Evolutionary conservation across 2,888 invertebrate genomes (phyloP).

Genomic region (Phyto melanocephala): DNA sequence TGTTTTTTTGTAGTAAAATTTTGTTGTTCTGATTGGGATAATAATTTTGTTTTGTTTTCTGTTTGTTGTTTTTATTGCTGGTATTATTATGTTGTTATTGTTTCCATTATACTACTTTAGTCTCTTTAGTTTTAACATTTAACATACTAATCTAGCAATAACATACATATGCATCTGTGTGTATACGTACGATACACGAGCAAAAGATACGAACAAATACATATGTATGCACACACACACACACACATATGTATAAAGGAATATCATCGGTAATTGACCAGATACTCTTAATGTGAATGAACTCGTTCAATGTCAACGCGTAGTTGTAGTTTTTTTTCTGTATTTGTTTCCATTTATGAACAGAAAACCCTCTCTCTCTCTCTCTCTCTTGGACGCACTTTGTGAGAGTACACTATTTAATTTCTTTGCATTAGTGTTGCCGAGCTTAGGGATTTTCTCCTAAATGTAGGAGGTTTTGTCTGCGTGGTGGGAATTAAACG

Average conservation of each 20-base stretch:
- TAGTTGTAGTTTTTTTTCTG: slow-evolving; percentile 46
- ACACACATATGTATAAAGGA: slow-evolving; percentile 37
- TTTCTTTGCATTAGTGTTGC: no score
- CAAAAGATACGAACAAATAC: neutral
- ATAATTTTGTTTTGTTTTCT: slow-evolving; percentile 20
- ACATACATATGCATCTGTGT: no score
- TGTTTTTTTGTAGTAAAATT: neutral
- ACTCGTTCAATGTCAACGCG: slow-evolving; percentile 79
- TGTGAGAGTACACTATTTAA: no score
- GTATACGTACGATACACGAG: no score
- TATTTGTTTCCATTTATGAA: neutral
- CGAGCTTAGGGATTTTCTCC: neutral
- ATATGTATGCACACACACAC: neutral
- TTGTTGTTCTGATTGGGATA: neutral
- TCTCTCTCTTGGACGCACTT: no score
- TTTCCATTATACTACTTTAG: slow-evolving; percentile 18
- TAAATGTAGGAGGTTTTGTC: no score
- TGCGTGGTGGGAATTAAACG: no score
- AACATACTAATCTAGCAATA: neutral
- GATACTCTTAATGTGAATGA: slow-evolving; percentile 77
- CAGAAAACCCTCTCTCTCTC: slow-evolving; percentile 3
- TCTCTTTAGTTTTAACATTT: neutral
- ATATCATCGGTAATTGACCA: slow-evolving; percentile 72
- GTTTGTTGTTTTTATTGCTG: slow-evolving; percentile 42
- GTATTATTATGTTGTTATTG: slow-evolving; percentile 37